Conservation (phyloP, 92 coral and sea anemone genomes). For the Umimayanthus kanabou region DNA sequence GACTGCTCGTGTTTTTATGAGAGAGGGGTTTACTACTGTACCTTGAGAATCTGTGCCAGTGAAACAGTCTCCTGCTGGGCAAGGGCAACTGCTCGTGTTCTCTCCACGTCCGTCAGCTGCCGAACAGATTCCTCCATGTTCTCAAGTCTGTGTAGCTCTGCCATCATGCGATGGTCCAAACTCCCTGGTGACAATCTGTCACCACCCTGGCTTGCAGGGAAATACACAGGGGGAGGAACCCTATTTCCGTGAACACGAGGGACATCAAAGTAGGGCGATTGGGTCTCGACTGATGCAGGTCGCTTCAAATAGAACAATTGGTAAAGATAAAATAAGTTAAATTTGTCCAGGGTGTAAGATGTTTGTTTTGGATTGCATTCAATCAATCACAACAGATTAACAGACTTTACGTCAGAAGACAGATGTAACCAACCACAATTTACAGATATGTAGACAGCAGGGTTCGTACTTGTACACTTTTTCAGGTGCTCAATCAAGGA, state of each 20-base stretch:
- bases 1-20: too few relatives aligned
- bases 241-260: slow-evolving; percentile 50
- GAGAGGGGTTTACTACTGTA: slow-evolving; percentile 16
- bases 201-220: slow-evolving; percentile 70
- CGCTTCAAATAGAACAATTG: slow-evolving; percentile 39
- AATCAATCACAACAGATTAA: too few relatives aligned
- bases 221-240: slow-evolving; percentile 66
- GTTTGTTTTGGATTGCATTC: too few relatives aligned
- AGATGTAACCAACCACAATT: too few relatives aligned
- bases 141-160: slow-evolving; percentile 91
- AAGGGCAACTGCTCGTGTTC: slow-evolving; percentile 81
- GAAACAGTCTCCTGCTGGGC: slow-evolving; percentile 99
- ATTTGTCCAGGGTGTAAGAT: background rate
- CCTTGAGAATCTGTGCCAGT: slow-evolving; percentile 96
- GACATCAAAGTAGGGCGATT: slow-evolving; percentile 37
- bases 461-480: too few relatives aligned
- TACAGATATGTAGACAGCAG: too few relatives aligned
- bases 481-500: too few relatives aligned
- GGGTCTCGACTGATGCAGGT: slow-evolving; percentile 46
- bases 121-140: slow-evolving; percentile 98
- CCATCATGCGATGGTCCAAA: slow-evolving; percentile 85
- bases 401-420: too few relatives aligned
- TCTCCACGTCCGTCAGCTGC: slow-evolving; percentile 89
- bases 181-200: slow-evolving; percentile 94
- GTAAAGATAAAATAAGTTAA: background rate